Conservation (phyloP, 2,888 invertebrate genomes). For the Thumatha senex region DNA sequence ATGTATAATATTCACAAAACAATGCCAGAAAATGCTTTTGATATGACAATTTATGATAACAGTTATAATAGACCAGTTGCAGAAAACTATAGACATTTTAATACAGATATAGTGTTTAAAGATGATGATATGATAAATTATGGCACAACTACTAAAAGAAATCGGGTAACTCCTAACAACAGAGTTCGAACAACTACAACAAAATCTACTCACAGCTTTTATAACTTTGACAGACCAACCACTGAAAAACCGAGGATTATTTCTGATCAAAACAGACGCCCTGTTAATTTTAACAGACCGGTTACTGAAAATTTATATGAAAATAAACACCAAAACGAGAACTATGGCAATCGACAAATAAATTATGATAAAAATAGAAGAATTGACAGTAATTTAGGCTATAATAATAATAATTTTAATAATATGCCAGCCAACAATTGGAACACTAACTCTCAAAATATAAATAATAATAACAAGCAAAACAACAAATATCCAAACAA, state of each 20-base stretch:
- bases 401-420: not conserved
- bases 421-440: not conserved
- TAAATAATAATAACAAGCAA: slow-evolving; percentile 18
- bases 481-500: slow-evolving; percentile 8
- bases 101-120: slow-evolving; percentile 15
- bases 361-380: slow-evolving; percentile 8
- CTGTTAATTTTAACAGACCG: slow-evolving; percentile 2
- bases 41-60: slow-evolving; percentile 1
- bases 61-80: slow-evolving; percentile 8
- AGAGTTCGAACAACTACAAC: slow-evolving; percentile 6
- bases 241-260: not conserved
- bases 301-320: slow-evolving; percentile 15
- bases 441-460: slow-evolving; percentile 7
- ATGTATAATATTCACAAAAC: not conserved
- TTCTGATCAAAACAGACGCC: not conserved
- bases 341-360: not conserved
- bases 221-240: not conserved
- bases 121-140: not conserved
- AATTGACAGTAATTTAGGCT: not conserved
- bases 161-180: not conserved
- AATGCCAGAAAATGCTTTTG: slow-evolving; percentile 4
- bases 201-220: not conserved
- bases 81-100: slow-evolving; percentile 24
- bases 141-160: slow-evolving; percentile 20
- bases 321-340: slow-evolving; percentile 1